A percentile compares a stretch with the other conserved stretches of the same genome.
These are phyloP conservation scores for Drosophila sulfurigaster DNA, from an alignment of 1,140 invertebrate species.

Conservation along the genomic window DNA sequence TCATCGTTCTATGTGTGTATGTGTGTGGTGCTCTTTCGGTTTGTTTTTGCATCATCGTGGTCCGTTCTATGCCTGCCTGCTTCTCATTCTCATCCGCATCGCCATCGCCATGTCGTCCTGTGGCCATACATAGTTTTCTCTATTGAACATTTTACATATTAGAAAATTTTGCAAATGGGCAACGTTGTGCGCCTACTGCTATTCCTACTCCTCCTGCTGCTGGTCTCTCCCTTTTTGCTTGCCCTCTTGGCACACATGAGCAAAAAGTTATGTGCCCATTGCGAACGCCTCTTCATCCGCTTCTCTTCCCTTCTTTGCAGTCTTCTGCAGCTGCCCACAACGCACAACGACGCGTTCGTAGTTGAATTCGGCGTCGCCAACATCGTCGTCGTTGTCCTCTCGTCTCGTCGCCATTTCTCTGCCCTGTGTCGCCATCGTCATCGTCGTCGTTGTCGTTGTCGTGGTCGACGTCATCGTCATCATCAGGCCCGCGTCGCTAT, in stretches of 20 bases:
- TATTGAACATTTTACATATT: slow-evolving; percentile 84
- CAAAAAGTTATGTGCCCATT: slow-evolving; percentile 75
- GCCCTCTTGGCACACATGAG: slow-evolving; percentile 35
- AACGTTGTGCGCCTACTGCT: slow-evolving; percentile 55
- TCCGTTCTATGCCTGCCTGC: neutral
- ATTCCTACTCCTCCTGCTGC: too few relatives aligned
- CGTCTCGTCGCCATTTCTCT: slow-evolving; percentile 50
- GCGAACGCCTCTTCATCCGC: neutral
- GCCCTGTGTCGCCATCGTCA: slow-evolving; percentile 21
- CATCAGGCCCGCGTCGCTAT: slow-evolving; percentile 44
- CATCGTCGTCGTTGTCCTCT: slow-evolving; percentile 9
- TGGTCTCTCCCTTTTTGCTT: neutral
- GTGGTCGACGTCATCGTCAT: slow-evolving; percentile 41
- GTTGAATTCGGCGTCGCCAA: slow-evolving; percentile 65
- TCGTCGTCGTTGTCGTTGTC: slow-evolving; percentile 15
- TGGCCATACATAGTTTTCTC: slow-evolving; percentile 78
- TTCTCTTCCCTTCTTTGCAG: neutral
- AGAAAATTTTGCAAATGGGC: slow-evolving; percentile 80
- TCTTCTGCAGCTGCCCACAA: slow-evolving; percentile 17
- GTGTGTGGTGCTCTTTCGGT: slow-evolving; percentile 20
- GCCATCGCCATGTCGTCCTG: slow-evolving; percentile 22
- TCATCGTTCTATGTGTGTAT: slow-evolving; percentile 40
- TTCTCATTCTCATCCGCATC: slow-evolving; percentile 11
- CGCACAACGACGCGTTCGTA: slow-evolving; percentile 69
- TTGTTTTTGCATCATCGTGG: slow-evolving; percentile 43